These are phyloP conservation scores for Chrysolina oricalcia DNA, from an alignment of 2,888 invertebrate species.

Conservation along the genomic window DNA sequence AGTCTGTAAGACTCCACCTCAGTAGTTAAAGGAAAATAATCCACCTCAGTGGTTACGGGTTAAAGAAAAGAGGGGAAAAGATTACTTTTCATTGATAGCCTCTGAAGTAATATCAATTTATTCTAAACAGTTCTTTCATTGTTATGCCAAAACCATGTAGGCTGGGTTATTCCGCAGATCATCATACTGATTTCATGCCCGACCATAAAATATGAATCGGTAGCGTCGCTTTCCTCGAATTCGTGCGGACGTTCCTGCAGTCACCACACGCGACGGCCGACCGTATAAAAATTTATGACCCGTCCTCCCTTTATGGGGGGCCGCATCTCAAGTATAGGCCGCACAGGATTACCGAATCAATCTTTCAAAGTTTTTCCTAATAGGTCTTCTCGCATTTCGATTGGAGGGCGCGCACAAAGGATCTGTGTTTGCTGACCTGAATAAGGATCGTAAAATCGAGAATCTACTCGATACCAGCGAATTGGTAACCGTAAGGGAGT, in stretches of 20 bases:
- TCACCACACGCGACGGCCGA: slow-evolving; percentile 58
- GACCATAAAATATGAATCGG: slow-evolving; percentile 26
- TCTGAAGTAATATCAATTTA: no score
- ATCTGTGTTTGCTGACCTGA: slow-evolving; percentile 48
- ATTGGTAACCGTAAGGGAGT: background rate
- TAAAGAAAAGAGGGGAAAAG: no score
- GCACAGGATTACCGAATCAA: slow-evolving; percentile 53
- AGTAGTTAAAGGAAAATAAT: no score
- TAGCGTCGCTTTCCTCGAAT: slow-evolving; percentile 51
- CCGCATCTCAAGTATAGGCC: slow-evolving; percentile 51
- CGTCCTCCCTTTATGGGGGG: slow-evolving; percentile 56
- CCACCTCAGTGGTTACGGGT: no score
- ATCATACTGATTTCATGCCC: slow-evolving; percentile 14
- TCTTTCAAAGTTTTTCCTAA: slow-evolving; percentile 56
- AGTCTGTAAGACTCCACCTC: no score
- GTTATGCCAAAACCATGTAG: background rate
- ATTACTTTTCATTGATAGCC: no score
- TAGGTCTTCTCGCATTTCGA: slow-evolving; percentile 47
- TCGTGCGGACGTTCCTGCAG: slow-evolving; percentile 61
- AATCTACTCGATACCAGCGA: slow-evolving; percentile 15
- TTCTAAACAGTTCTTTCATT: background rate
- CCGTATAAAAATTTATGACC: slow-evolving; percentile 65
- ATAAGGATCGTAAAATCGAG: slow-evolving; percentile 49
- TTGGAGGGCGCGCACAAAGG: slow-evolving; percentile 44
- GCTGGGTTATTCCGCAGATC: background rate